Percentiles rank a stretch among this genome's conserved stretches.
Evolutionary conservation across 2,888 invertebrate genomes (phyloP).

Genomic region (Aromia moschata): DNA sequence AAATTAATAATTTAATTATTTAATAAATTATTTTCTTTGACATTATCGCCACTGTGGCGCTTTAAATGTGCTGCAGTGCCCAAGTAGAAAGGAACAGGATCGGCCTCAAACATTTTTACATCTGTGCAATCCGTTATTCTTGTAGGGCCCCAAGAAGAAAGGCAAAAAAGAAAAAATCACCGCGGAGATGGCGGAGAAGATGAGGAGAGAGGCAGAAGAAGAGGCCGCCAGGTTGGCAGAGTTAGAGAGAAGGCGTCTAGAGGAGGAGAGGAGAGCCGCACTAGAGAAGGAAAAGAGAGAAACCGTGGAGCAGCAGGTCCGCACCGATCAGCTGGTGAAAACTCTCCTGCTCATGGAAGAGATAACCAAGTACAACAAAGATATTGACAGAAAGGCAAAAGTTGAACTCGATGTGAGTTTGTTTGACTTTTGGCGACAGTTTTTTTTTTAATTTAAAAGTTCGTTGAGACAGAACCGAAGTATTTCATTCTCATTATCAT

Average conservation of each 20-base stretch:
- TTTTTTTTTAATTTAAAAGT: too few species aligned
- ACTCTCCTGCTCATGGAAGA: conserved; percentile 25
- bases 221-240: conserved; percentile 43
- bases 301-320: conserved; percentile 47
- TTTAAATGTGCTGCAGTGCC: too few species aligned
- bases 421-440: too few species aligned
- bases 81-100: too few species aligned
- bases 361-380: conserved; percentile 32
- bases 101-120: too few species aligned
- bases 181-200: conserved; percentile 45
- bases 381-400: conserved; percentile 37
- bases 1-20: too few species aligned
- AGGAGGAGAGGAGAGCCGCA: conserved; percentile 51
- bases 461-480: too few species aligned
- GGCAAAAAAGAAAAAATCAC: conserved; percentile 33
- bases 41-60: too few species aligned
- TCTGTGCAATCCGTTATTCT: too few species aligned
- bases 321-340: conserved; percentile 53
- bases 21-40: too few species aligned
- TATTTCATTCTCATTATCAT: too few species aligned
- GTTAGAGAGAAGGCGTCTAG: conserved; percentile 43
- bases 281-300: conserved; percentile 59
- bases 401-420: conserved; percentile 28
- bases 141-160: conserved; percentile 16
- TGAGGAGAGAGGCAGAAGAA: conserved; percentile 43